phyloP scores from a whole-genome alignment of 1,140 invertebrate genomes.

The Neodiprion fabricii region DNA sequence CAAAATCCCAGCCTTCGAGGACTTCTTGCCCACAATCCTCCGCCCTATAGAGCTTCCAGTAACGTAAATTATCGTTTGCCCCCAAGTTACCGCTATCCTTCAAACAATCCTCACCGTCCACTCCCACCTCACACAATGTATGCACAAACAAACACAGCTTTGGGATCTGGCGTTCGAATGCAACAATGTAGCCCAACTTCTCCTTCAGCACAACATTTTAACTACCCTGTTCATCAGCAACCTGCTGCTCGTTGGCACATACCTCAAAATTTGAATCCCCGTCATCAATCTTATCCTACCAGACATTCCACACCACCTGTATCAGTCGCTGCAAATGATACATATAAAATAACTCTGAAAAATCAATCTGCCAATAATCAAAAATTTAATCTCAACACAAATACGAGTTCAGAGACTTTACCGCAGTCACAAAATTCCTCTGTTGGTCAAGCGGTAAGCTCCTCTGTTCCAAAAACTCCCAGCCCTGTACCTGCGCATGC shows the following conservation, averaged over 20 bases:
- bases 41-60: slow-evolving; percentile 43
- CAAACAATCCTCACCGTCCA: slow-evolving; percentile 21
- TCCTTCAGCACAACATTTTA: slow-evolving; percentile 35
- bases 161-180: slow-evolving; percentile 46
- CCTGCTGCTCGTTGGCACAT: slow-evolving; percentile 56
- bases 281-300: slow-evolving; percentile 39
- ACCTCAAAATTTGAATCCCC: slow-evolving; percentile 50
- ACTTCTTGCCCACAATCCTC: slow-evolving; percentile 53
- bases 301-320: slow-evolving; percentile 38
- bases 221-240: slow-evolving; percentile 27
- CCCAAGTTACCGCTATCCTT: slow-evolving; percentile 49
- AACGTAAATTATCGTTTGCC: slow-evolving; percentile 51
- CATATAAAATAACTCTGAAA: slow-evolving; percentile 72
- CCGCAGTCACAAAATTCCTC: slow-evolving; percentile 34
- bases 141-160: slow-evolving; percentile 42
- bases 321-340: slow-evolving; percentile 59
- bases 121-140: slow-evolving; percentile 41
- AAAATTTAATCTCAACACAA: slow-evolving; percentile 45
- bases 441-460: slow-evolving; percentile 67
- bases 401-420: slow-evolving; percentile 28
- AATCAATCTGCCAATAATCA: slow-evolving; percentile 48
- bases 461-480: slow-evolving; percentile 82
- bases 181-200: slow-evolving; percentile 46
- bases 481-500: slow-evolving; percentile 63
- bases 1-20: slow-evolving; percentile 55